These are phyloP conservation scores for Melangyna quadrimaculata DNA, from an alignment of 2,888 invertebrate species.

Conservation along the genomic window DNA sequence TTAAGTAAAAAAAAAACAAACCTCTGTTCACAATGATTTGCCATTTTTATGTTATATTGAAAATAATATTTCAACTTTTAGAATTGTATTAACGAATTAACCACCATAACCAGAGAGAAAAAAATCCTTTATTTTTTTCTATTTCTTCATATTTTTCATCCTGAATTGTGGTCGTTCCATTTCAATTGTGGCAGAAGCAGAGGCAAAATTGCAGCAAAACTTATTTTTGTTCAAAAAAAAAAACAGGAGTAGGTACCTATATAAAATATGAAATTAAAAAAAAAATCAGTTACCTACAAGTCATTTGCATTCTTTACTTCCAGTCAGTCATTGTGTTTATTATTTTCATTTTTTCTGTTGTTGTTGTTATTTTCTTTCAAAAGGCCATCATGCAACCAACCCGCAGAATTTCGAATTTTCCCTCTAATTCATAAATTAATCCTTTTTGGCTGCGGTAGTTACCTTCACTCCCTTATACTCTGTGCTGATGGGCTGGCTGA, in stretches of 20 bases:
- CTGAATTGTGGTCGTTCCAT: conserved; percentile 29
- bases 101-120: background rate
- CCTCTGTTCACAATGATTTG: background rate
- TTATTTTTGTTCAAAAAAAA: background rate
- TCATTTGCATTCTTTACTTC: conserved; percentile 56
- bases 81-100: conserved; percentile 2
- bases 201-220: background rate
- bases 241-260: no score
- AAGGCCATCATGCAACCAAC: conserved; percentile 19
- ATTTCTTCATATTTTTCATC: background rate
- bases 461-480: background rate
- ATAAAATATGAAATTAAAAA: background rate
- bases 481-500: no score
- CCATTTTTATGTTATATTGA: conserved; percentile 15
- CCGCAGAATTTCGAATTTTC: conserved; percentile 33
- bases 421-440: conserved; percentile 44
- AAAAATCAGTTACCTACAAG: conserved; percentile 17
- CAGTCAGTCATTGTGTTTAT: conserved; percentile 32
- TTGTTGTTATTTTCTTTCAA: background rate
- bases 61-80: conserved; percentile 10
- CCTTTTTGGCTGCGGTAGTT: conserved; percentile 16
- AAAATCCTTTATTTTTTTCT: background rate
- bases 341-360: background rate
- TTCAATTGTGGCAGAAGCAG: conserved; percentile 17
- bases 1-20: background rate